Evolutionary conservation across 2,113 vertebrate species (phyloP).

Genomic region (Globicephala melas): DNA sequence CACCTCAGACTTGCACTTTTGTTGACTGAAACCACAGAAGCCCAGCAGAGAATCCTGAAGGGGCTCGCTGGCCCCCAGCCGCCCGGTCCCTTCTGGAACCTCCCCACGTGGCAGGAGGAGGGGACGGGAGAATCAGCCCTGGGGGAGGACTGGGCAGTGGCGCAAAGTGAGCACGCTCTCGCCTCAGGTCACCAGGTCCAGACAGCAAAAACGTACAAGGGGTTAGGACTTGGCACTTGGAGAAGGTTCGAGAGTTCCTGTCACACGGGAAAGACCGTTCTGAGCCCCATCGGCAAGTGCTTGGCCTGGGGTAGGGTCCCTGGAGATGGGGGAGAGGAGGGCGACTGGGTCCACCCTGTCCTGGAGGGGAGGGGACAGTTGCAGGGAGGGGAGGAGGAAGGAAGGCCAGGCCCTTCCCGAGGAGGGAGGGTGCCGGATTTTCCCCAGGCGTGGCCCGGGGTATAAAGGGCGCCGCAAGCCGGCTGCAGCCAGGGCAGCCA

Average conservation of each 20-base stretch:
- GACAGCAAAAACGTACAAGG: not conserved
- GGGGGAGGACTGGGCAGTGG: not conserved
- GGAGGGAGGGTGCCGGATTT: slow-evolving; percentile 42
- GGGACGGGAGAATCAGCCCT: not conserved
- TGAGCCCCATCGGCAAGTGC: not conserved
- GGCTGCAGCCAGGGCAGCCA: not conserved
- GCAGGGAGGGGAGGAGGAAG: not conserved
- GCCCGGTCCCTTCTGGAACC: not conserved
- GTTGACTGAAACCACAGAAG: not conserved
- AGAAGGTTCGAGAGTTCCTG: not conserved
- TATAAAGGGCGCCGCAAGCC: slow-evolving; percentile 32
- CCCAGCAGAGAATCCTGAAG: not conserved
- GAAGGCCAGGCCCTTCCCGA: not conserved
- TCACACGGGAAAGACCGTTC: too few relatives aligned
- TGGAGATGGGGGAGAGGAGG: not conserved
- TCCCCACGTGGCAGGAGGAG: not conserved
- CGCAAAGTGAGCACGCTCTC: fast-evolving
- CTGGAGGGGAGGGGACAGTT: not conserved
- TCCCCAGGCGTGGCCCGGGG: slow-evolving; percentile 63
- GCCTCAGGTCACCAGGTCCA: not conserved
- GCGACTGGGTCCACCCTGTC: not conserved
- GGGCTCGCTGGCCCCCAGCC: not conserved
- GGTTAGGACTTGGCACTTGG: not conserved
- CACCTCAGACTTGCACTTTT: not conserved
- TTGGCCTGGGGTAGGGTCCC: not conserved